Conservation (phyloP, 2,113 vertebrate genomes). For the Callorhinus ursinus region DNA sequence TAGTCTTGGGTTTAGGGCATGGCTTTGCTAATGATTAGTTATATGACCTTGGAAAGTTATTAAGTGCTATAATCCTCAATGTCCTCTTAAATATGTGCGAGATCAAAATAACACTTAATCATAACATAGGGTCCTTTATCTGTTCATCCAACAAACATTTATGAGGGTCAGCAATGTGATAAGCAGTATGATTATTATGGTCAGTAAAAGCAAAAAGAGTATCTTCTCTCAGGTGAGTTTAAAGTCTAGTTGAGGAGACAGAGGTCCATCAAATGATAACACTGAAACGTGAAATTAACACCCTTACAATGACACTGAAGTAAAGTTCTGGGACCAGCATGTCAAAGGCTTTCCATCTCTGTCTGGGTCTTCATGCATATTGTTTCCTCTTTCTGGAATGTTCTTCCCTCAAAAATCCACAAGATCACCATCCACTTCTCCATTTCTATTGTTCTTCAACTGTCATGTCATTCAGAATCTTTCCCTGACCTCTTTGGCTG, state of each 20-base stretch:
- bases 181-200: too few relatives aligned
- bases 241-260: background rate
- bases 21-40: background rate
- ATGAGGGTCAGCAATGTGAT: background rate
- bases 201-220: background rate
- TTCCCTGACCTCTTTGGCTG: background rate
- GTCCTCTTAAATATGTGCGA: background rate
- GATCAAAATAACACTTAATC: background rate
- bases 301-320: background rate
- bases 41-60: background rate
- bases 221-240: background rate
- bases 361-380: background rate
- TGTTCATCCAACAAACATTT: background rate
- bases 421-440: background rate
- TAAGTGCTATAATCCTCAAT: background rate
- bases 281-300: background rate
- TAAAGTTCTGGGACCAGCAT: background rate
- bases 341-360: fast-evolving
- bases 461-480: background rate
- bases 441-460: background rate
- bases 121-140: background rate
- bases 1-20: background rate
- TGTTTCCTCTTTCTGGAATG: background rate
- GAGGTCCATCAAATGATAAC: background rate
- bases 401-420: background rate